Evolutionary conservation across 2,797 vertebrate species (phyloP), one percentile per base, ranked within the genome.

Genomic region (Sylvia borin): DNA sequence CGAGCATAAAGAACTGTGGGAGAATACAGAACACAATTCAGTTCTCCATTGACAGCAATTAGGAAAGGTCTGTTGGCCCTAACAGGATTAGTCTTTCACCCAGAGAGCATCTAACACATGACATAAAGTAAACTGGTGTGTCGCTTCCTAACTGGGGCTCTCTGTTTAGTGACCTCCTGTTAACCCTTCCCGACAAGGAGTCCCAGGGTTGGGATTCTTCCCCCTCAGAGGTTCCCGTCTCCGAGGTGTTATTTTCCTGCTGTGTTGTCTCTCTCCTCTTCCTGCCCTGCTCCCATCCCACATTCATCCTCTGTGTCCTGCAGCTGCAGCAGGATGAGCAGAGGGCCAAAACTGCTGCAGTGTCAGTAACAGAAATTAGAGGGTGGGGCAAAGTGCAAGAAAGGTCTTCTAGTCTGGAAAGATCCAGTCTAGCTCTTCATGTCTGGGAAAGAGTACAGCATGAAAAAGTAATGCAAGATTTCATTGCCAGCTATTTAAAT

Each of bases 11-110:
- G 74, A 67, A 31, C 83, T 81, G 83, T 93, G 90, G 77, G 76
- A 92, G 83, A 94, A 82, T 1, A 76, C 70, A 75, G 74, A 60
- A 36, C 71, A 62, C 80, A 81, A 32, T 85, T 64, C 83, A 76
- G 36, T 51, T 91, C 80, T 75, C 74, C 48, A 61, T 0, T 93
- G 84, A 91, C 91, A 79, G 74, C 80, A 93, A 55, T 86, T 92
- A 91, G 64, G 85, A 90, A 88, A 60, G 80, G 57, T 94, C 90
- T 84, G 40, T 76, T 92, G 64, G 75, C 55, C 53, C 54, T 90
- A 80, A 89, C 72, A 90, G 91, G 85, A 67, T 94, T 83, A 93
- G 75, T 72, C 75, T 71, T 95, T 93, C 72, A 77, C 45, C 53
- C 72, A 77, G 72, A 85, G 45, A 93, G 36, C 67, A 74, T 67